Base-by-base conservation (phyloP, 1,140 invertebrate genomes). In the Drusus annulatus region DNA sequence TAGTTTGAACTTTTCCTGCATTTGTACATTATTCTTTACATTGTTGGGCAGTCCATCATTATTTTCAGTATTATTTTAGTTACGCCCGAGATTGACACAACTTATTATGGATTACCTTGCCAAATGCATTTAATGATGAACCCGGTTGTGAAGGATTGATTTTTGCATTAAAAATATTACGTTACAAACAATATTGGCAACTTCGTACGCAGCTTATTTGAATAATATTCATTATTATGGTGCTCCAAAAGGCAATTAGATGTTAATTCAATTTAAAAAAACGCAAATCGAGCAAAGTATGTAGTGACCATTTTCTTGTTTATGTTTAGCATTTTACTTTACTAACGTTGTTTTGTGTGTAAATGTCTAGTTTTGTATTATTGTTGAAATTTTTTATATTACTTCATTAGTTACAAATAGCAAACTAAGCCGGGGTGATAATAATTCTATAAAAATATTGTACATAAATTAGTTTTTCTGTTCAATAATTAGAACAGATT, bases 291-390 rank as follows among this genome's bases (percentile, higher is more conserved):
- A 45, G 36, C 36, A 0, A 45, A 45, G 36, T 45, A 45, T 45
- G 8, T 21, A 6, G 54, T 56, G n/a, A 56, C 54, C 19, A 56
- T 56, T 56, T 56, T 56, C n/a, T 17, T 56, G 54, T 69, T 10
- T 45, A 23, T 45, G 65, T 69, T 45, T 56, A 21, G n/a, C 28
- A 50, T 50, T 50, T 50, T 45, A 50, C 19, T 36, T 8, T 63
- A 28, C 25, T 25, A 28, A 63, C 21, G 2, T 50, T 45, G 65
- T 51, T 23, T 71, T 19, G 17, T 23, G 36, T 23, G 68, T 51
- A 71, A 52, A 71, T 71, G 68, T 71, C 68, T 71, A 51, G 45
- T 71, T 71, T 71, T 71, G 68, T 71, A 71, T 71, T 71, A 13
- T 71, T 54, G 50, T 51, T 52, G 17, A 45, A 71, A 52, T 71